Evolutionary conservation across 2,113 vertebrate genomes (phyloP).

Genomic region (Pteruthius melanotis): DNA sequence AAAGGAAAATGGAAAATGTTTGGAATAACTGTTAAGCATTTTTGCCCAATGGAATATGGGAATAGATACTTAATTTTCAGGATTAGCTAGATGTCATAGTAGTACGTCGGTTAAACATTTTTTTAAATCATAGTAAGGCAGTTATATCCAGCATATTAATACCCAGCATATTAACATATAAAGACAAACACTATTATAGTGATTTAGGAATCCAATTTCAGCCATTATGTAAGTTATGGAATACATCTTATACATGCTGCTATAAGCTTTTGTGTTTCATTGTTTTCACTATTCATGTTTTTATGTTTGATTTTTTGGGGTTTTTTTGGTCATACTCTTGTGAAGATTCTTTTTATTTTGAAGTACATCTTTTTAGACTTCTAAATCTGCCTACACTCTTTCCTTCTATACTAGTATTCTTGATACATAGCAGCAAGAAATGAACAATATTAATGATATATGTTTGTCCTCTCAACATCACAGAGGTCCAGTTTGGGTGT

Average conservation of each 20-base stretch:
- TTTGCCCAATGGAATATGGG: background rate
- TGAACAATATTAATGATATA: background rate
- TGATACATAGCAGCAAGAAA: background rate
- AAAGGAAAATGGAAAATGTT: background rate
- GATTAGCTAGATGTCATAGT: background rate
- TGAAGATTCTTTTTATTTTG: background rate
- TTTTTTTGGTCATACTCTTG: background rate
- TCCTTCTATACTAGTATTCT: background rate
- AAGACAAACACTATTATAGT: background rate
- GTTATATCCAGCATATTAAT: background rate
- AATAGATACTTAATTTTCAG: background rate
- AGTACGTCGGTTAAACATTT: background rate
- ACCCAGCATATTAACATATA: background rate
- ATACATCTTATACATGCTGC: background rate
- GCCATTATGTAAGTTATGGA: background rate
- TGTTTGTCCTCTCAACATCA: background rate
- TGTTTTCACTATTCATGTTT: background rate
- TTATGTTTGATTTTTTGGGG: background rate
- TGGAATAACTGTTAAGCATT: background rate
- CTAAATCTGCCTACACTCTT: background rate
- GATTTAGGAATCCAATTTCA: background rate
- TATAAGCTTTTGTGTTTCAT: background rate
- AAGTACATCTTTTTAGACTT: background rate
- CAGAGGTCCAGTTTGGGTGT: background rate
- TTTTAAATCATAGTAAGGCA: background rate